Evolutionary conservation across 2,113 vertebrate genomes (phyloP).

Genomic region (Microcebus lehilahytsara): DNA sequence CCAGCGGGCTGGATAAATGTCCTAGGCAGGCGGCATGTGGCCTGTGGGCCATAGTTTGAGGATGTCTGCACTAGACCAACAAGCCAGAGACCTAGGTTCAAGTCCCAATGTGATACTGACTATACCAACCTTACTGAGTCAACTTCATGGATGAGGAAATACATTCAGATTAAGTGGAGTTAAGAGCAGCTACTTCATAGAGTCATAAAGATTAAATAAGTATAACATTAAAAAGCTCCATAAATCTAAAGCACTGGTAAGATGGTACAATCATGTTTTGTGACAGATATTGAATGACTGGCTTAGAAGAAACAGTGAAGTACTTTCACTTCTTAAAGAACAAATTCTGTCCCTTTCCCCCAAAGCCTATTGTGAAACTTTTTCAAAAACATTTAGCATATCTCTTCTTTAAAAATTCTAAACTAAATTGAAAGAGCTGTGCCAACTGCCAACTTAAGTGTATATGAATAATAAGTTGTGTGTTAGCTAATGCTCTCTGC

Average conservation of each 20-base stretch:
- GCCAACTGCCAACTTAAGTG: background rate
- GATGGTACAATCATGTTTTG: background rate
- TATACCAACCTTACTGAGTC: background rate
- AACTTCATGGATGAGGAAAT: conserved; percentile 21
- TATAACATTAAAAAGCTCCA: background rate
- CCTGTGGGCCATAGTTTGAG: too few species aligned
- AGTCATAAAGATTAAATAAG: background rate
- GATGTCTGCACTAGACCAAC: background rate
- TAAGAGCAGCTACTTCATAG: background rate
- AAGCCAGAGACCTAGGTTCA: conserved; percentile 10
- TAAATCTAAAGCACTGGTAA: background rate
- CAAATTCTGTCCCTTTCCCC: background rate
- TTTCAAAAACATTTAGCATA: conserved; percentile 7
- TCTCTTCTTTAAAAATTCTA: background rate
- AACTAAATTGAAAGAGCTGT: conserved; percentile 29
- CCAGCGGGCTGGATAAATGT: too few species aligned
- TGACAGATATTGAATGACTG: background rate
- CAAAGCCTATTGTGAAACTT: background rate
- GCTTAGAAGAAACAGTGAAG: background rate
- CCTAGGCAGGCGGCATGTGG: too few species aligned
- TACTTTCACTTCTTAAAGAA: conserved; percentile 5
- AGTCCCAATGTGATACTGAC: background rate
- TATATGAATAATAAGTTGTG: background rate
- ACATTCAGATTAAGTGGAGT: background rate
- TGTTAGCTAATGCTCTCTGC: background rate